phyloP scores from a whole-genome alignment of 1,140 invertebrate species.

The Drosophila quadrilineata region DNA sequence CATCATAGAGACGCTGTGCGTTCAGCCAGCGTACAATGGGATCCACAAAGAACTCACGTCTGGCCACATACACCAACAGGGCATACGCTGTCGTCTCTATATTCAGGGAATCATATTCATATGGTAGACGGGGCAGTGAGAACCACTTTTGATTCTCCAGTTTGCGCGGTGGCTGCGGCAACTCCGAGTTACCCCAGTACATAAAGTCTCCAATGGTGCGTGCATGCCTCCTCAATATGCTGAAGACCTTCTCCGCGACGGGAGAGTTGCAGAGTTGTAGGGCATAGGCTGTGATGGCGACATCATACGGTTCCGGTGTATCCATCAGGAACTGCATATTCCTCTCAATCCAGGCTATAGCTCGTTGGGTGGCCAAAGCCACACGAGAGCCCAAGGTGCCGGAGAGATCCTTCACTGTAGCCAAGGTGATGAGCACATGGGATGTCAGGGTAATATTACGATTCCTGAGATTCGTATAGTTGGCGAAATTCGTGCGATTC shows the following conservation, averaged over 20 bases:
- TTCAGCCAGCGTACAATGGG: slow-evolving; percentile 97
- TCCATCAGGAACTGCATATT: slow-evolving; percentile 89
- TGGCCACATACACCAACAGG: slow-evolving; percentile 92
- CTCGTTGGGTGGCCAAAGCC: slow-evolving; percentile 86
- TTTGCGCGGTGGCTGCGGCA: slow-evolving; percentile 90
- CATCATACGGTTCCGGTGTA: slow-evolving; percentile 89
- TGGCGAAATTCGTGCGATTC: slow-evolving; percentile 85
- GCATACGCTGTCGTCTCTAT: slow-evolving; percentile 96
- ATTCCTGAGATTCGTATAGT: slow-evolving; percentile 83
- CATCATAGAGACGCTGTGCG: slow-evolving; percentile 93
- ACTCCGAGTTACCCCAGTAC: slow-evolving; percentile 91
- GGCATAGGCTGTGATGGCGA: slow-evolving; percentile 94
- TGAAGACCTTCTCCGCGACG: slow-evolving; percentile 90
- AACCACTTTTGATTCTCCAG: slow-evolving; percentile 95
- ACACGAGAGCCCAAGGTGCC: slow-evolving; percentile 88
- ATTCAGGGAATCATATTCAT: slow-evolving; percentile 94
- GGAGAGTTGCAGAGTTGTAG: slow-evolving; percentile 90
- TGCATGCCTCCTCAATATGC: slow-evolving; percentile 86
- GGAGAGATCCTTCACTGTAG: slow-evolving; percentile 91
- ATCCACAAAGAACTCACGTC: slow-evolving; percentile 90
- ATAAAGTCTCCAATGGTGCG: slow-evolving; percentile 87
- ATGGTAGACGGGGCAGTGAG: slow-evolving; percentile 91
- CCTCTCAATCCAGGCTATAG: slow-evolving; percentile 90
- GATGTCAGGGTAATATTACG: slow-evolving; percentile 94
- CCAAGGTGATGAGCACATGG: slow-evolving; percentile 92